Evolutionary conservation across 2,113 vertebrate species (phyloP).

Genomic region (Lipophrys pholis): DNA sequence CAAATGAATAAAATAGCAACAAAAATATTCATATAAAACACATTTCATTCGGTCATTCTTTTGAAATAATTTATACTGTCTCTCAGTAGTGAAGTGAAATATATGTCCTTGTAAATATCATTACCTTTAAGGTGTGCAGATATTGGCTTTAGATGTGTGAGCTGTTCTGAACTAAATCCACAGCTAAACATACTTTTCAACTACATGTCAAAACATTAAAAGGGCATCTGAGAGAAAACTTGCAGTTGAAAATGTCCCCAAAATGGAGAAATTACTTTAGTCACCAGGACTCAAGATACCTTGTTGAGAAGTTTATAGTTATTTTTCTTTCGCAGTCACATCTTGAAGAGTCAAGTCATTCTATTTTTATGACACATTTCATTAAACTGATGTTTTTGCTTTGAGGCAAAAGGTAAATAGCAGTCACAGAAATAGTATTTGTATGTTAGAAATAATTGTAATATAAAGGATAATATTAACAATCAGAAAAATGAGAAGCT

Average conservation of each 20-base stretch:
- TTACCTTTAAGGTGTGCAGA: background rate
- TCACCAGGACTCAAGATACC: background rate
- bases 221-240: background rate
- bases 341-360: no score
- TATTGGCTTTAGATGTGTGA: background rate
- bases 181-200: conserved; percentile 5
- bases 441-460: no score
- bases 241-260: background rate
- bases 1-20: no score
- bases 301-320: conserved; percentile 4
- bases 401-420: no score
- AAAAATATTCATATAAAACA: no score
- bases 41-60: no score
- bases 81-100: no score
- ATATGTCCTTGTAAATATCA: background rate
- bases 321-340: background rate
- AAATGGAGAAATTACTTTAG: conserved; percentile 6
- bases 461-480: no score
- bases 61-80: no score
- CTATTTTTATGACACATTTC: background rate
- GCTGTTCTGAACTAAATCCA: background rate
- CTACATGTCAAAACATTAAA: conserved; percentile 5
- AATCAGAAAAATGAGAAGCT: no score
- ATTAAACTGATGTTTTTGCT: conserved; percentile 6
- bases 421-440: no score